Percentiles rank a stretch among this genome's conserved stretches.
phyloP scores from a whole-genome alignment of 2,797 vertebrate genomes.

The Loriculus beryllinus region DNA sequence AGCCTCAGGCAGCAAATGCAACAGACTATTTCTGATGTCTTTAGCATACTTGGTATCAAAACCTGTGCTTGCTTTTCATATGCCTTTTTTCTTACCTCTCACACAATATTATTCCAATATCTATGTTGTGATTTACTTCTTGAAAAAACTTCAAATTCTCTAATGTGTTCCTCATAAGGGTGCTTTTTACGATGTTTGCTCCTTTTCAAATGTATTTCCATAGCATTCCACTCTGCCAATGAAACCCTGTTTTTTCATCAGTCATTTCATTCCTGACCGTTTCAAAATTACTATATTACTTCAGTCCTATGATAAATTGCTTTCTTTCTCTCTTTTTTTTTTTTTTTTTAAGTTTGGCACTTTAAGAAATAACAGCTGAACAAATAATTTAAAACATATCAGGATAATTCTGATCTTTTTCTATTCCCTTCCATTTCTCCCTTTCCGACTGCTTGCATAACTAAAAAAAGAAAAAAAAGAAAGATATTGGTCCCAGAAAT shows the following conservation, averaged over 20 bases:
- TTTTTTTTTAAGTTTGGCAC: background rate
- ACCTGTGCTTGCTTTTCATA: background rate
- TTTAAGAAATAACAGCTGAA: background rate
- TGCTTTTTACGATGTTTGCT: background rate
- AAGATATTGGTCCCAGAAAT: background rate
- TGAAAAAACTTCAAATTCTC: background rate
- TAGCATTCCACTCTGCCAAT: background rate
- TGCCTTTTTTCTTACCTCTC: background rate
- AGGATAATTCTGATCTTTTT: background rate
- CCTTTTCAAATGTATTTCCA: background rate
- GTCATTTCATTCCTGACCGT: background rate
- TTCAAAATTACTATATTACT: background rate
- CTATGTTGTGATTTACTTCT: background rate
- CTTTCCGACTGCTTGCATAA: background rate
- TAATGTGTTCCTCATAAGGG: background rate
- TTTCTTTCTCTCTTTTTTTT: background rate
- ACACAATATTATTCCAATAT: background rate
- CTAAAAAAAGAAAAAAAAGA: background rate
- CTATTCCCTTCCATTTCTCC: background rate
- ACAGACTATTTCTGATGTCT: background rate
- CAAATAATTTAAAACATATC: background rate
- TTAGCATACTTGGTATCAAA: background rate
- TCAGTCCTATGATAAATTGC: background rate
- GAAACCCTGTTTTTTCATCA: background rate
- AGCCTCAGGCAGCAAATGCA: background rate